These are phyloP conservation scores for Amphiprion percula DNA, from an alignment of 2,113 vertebrate genomes.

Conservation along the genomic window DNA sequence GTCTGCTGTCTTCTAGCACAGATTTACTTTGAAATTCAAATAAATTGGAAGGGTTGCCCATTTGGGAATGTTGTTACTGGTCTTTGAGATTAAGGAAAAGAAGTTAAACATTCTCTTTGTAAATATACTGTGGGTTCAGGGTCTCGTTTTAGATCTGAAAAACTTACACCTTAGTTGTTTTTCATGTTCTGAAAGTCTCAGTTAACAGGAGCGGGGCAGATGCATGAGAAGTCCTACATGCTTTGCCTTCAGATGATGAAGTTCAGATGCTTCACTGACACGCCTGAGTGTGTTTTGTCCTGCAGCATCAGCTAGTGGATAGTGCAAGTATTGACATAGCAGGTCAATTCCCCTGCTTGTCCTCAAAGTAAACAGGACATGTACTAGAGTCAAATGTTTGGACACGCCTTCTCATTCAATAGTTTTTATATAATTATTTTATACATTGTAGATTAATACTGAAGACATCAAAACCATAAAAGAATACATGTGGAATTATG, in stretches of 20 bases:
- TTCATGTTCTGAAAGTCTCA: too few species aligned
- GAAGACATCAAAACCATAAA: too few species aligned
- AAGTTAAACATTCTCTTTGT: not conserved
- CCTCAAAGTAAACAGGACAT: not conserved
- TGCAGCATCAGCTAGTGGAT: constrained; percentile 58
- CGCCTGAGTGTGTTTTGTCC: constrained; percentile 11
- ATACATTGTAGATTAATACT: too few species aligned
- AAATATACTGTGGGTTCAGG: too few species aligned
- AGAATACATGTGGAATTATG: too few species aligned
- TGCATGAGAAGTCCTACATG: too few species aligned
- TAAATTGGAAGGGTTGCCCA: not conserved
- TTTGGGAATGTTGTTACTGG: not conserved
- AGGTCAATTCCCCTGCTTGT: not conserved
- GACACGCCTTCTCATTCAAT: too few species aligned
- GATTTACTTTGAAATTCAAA: constrained; percentile 4
- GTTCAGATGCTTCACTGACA: not conserved
- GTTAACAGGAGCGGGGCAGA: too few species aligned
- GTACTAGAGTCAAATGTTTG: too few species aligned
- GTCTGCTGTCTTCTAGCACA: not conserved
- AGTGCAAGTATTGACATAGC: not conserved
- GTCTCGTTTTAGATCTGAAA: not conserved
- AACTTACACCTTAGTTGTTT: not conserved
- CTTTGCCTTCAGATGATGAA: not conserved
- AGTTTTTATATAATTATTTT: too few species aligned
- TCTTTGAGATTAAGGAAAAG: not conserved